Conservation (phyloP, 2,888 invertebrate species). For the Branchinecta sandiegonensis region DNA sequence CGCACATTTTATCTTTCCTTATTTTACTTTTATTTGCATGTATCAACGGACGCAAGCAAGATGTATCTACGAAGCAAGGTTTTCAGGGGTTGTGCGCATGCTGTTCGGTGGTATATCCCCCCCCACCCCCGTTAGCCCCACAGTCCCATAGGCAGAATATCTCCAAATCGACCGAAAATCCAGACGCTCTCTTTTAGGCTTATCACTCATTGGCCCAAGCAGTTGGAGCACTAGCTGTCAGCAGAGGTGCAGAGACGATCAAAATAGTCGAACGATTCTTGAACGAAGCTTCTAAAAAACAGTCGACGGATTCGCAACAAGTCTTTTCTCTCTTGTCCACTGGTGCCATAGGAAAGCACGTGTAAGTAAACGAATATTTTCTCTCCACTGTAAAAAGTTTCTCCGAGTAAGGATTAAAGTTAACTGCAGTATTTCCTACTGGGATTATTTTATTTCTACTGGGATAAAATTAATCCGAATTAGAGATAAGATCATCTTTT, state of each 20-base stretch:
- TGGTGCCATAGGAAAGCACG: conserved; percentile 89
- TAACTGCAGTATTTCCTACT: too few relatives aligned
- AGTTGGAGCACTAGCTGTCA: conserved; percentile 57
- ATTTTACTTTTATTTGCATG: too few relatives aligned
- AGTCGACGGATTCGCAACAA: conserved; percentile 58
- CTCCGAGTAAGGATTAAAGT: too few relatives aligned
- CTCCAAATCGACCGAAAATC: too few relatives aligned
- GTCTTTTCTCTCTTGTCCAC: conserved; percentile 86
- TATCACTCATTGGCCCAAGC: conserved; percentile 94
- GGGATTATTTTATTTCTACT: too few relatives aligned
- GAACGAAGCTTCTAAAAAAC: conserved; percentile 52
- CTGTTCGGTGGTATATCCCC: conserved; percentile 1
- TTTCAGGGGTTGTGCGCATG: not conserved
- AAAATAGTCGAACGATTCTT: conserved; percentile 48
- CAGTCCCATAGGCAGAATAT: too few relatives aligned
- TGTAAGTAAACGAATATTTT: conserved; percentile 44
- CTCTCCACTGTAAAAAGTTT: too few relatives aligned
- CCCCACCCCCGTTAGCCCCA: conserved; percentile 14
- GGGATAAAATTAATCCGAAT: too few relatives aligned
- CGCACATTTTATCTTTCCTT: too few relatives aligned
- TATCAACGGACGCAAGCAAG: not conserved
- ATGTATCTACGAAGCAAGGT: conserved; percentile 20
- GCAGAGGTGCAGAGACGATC: conserved; percentile 44
- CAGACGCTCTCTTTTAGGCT: conserved; percentile 40
- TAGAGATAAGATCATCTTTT: too few relatives aligned